phyloP scores from a whole-genome alignment of 2,113 vertebrate species.

The Zootoca vivipara region DNA sequence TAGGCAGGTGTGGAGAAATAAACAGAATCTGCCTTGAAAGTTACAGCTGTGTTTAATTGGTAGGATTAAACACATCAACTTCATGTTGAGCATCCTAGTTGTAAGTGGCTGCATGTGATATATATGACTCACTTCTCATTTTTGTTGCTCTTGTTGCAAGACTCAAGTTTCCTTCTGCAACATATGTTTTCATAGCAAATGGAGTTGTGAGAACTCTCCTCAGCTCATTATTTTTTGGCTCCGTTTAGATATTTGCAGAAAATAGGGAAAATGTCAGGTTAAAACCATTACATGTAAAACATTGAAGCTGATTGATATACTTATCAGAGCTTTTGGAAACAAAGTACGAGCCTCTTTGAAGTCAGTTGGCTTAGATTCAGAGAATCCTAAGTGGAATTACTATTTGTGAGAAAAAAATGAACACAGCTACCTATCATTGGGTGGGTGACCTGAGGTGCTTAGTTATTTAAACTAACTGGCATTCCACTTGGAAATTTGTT shows the following conservation, averaged over 20 bases:
- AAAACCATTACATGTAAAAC: background rate
- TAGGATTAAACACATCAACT: background rate
- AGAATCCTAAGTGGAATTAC: background rate
- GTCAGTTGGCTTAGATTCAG: background rate
- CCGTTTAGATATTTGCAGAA: background rate
- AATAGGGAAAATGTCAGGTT: background rate
- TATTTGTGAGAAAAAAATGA: background rate
- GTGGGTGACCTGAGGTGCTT: background rate
- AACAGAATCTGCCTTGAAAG: background rate
- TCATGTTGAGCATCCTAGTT: background rate
- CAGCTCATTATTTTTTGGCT: background rate
- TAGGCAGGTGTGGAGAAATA: background rate
- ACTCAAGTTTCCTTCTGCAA: background rate
- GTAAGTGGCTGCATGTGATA: background rate
- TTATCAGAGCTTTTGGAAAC: background rate
- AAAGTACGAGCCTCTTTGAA: background rate
- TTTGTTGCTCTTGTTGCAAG: background rate
- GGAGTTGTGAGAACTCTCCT: background rate
- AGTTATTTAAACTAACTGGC: background rate
- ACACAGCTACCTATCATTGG: background rate
- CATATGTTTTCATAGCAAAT: background rate
- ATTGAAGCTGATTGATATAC: background rate
- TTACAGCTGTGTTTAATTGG: constrained; percentile 8
- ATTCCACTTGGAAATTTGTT: too few species aligned
- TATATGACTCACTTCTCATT: background rate